Percentiles rank a stretch among this genome's conserved stretches.
Conservation (phyloP, 2,797 vertebrate genomes). For the Champsocephalus esox region DNA sequence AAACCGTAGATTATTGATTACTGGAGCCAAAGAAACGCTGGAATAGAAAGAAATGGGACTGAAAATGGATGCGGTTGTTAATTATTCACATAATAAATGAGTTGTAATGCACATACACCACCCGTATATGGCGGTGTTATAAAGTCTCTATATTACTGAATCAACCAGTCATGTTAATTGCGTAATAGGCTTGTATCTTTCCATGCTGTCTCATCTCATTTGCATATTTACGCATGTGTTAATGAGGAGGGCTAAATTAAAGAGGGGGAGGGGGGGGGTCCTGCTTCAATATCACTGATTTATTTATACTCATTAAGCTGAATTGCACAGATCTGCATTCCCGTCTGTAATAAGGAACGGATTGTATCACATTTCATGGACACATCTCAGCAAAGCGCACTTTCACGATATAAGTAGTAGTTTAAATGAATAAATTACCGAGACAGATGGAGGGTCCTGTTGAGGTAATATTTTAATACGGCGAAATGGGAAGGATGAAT, state of each 20-base stretch:
- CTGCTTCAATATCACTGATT: constrained; percentile 71
- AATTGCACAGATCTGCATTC: constrained; percentile 51
- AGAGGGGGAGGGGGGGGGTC: constrained; percentile 53
- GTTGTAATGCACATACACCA: constrained; percentile 55
- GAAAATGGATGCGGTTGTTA: not conserved
- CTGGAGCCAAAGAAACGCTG: not conserved
- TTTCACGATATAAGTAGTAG: not conserved
- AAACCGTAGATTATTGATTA: constrained; percentile 15
- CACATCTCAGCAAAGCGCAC: constrained; percentile 17
- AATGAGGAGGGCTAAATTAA: constrained; percentile 77
- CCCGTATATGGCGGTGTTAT: constrained; percentile 48
- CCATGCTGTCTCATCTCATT: constrained; percentile 79
- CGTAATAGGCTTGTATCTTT: constrained; percentile 80
- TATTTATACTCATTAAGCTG: constrained; percentile 67
- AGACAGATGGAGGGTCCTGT: constrained; percentile 38
- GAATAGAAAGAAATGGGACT: not conserved
- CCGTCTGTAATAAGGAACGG: constrained; percentile 38
- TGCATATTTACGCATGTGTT: constrained; percentile 75
- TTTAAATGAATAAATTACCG: constrained; percentile 50
- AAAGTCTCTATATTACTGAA: constrained; percentile 74
- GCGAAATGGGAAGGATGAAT: constrained; percentile 30
- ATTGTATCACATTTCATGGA: constrained; percentile 41
- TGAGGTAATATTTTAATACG: constrained; percentile 44
- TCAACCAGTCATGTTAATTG: constrained; percentile 82
- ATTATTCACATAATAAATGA: constrained; percentile 50